phyloP scores from a whole-genome alignment of 2,113 vertebrate genomes.

The Oxyura jamaicensis region DNA sequence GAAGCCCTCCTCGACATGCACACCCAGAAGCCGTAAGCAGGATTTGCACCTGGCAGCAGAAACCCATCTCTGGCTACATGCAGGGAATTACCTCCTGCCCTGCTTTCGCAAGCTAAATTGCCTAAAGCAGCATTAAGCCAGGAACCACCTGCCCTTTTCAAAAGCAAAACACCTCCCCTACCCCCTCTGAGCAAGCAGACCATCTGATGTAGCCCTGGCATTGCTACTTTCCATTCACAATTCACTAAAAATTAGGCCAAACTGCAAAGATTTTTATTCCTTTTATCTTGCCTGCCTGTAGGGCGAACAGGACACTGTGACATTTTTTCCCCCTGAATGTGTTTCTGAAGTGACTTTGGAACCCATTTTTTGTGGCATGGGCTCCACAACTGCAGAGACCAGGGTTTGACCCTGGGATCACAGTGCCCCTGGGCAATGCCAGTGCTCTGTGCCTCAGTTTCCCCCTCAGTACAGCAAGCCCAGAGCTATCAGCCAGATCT shows the following conservation, averaged over 20 bases:
- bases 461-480: not conserved
- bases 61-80: not conserved
- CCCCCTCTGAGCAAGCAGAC: not conserved
- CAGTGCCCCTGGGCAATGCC: fast-evolving
- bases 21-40: too few relatives aligned
- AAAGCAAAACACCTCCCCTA: not conserved
- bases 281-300: not conserved
- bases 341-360: not conserved
- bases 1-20: not conserved
- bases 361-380: fast-evolving
- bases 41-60: not conserved
- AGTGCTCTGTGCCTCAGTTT: not conserved
- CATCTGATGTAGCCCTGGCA: not conserved
- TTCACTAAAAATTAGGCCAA: not conserved
- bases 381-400: not conserved
- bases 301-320: not conserved
- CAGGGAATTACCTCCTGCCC: not conserved
- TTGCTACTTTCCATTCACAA: not conserved
- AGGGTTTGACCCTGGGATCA: fast-evolving
- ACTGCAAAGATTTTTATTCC: not conserved
- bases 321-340: fast-evolving
- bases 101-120: not conserved
- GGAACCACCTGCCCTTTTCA: not conserved
- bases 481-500: fast-evolving
- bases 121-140: not conserved